phyloP scores from a whole-genome alignment of 1,140 invertebrate species.

The Caenorhabditis tropicalis region DNA sequence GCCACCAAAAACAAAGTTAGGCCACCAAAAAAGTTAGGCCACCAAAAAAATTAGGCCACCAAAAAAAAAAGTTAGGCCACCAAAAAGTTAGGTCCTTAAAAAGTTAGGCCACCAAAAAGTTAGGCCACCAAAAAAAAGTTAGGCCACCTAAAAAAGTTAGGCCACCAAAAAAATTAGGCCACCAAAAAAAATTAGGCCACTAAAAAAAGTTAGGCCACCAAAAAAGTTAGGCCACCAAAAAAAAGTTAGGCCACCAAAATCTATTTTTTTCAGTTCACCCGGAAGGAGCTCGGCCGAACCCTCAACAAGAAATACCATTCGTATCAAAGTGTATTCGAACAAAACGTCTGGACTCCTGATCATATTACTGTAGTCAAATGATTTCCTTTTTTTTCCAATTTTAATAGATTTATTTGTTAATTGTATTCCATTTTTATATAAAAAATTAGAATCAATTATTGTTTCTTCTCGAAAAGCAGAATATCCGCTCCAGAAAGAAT shows the following conservation, averaged over 20 bases:
- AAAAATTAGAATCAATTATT: background rate
- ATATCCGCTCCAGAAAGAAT: conserved; percentile 14
- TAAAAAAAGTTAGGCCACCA: background rate
- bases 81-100: background rate
- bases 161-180: background rate
- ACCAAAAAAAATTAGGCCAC: too few species aligned
- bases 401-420: background rate
- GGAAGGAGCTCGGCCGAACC: conserved; percentile 54
- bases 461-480: conserved; percentile 10
- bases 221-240: background rate
- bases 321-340: conserved; percentile 66
- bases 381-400: background rate
- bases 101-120: too few species aligned
- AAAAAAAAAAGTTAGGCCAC: too few species aligned
- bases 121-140: background rate
- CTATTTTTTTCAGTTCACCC: conserved; percentile 51
- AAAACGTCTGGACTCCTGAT: conserved; percentile 68
- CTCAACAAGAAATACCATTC: conserved; percentile 55
- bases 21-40: too few species aligned
- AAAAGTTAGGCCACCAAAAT: too few species aligned
- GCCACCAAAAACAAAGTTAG: background rate
- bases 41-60: background rate
- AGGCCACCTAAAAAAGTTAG: too few species aligned
- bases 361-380: conserved; percentile 53
- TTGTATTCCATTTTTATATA: background rate